phyloP scores from a whole-genome alignment of 2,113 vertebrate species.

The Apteryx owenii region DNA sequence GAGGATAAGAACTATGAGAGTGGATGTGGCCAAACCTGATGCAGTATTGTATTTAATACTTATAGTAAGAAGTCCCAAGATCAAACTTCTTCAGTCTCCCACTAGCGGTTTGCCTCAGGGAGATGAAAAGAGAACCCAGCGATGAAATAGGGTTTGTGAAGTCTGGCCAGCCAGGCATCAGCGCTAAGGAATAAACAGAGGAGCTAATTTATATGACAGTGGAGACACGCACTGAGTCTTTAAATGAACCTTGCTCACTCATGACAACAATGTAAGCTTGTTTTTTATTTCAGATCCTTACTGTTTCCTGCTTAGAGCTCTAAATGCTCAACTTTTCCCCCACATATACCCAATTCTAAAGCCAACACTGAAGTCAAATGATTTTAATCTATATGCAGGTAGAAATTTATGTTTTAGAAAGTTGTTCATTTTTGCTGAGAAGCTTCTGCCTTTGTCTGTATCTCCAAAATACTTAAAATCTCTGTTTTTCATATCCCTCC shows the following conservation, averaged over 20 bases:
- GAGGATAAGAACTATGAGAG: neutral
- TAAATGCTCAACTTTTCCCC: neutral
- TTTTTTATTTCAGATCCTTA: neutral
- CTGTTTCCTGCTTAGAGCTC: neutral
- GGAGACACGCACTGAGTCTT: neutral
- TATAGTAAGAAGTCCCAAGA: neutral
- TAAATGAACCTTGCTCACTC: neutral
- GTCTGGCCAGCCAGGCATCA: neutral
- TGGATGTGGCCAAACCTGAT: fast-evolving
- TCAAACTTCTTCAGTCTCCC: neutral
- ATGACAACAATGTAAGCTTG: neutral
- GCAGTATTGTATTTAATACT: neutral
- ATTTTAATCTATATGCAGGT: neutral
- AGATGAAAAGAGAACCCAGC: neutral
- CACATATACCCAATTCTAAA: neutral
- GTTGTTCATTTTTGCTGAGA: neutral
- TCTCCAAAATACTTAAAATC: neutral
- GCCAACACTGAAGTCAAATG: neutral
- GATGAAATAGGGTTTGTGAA: neutral
- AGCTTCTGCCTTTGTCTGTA: neutral
- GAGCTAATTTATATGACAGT: neutral
- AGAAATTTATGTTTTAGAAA: neutral
- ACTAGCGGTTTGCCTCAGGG: neutral
- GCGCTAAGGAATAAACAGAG: neutral
- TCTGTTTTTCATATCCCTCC: neutral